Evolutionary conservation across 2,113 vertebrate species (phyloP).

Genomic region (Lophochroa leadbeateri): DNA sequence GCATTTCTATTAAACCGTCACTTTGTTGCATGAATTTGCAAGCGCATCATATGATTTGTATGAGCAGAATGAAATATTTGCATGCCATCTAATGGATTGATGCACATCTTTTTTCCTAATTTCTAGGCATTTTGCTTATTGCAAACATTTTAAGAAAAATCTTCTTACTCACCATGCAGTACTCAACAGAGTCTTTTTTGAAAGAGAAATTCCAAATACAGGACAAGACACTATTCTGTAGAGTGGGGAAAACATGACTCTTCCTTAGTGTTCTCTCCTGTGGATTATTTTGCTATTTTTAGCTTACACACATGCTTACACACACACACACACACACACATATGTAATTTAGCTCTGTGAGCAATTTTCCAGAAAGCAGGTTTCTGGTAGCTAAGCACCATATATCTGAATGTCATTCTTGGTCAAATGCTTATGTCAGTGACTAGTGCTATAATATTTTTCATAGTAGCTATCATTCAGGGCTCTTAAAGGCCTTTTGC

Average conservation of each 20-base stretch:
- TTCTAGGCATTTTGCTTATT: slow-evolving; percentile 6
- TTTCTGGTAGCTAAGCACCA: neutral
- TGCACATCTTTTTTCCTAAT: neutral
- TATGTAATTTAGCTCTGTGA: neutral
- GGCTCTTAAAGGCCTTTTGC: slow-evolving; percentile 11
- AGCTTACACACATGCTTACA: neutral
- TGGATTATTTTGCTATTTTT: neutral
- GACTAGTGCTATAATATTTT: slow-evolving; percentile 16
- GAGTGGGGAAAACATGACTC: neutral
- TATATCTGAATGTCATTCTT: slow-evolving; percentile 7
- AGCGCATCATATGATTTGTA: slow-evolving; percentile 2
- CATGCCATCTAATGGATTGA: neutral
- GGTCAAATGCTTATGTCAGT: slow-evolving; percentile 34
- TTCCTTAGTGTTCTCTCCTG: neutral
- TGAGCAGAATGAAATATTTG: slow-evolving; percentile 43
- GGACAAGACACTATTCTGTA: neutral
- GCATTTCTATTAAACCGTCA: slow-evolving; percentile 16
- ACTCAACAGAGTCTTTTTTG: neutral
- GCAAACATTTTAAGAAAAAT: neutral
- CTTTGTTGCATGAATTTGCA: slow-evolving; percentile 51
- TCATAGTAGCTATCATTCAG: neutral
- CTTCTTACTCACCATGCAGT: neutral
- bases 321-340: rapidly evolving
- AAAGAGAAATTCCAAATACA: neutral
- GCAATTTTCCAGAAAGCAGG: neutral